These are phyloP conservation scores for Mastomys coucha DNA, from an alignment of 2,113 vertebrate species.

Conservation along the genomic window DNA sequence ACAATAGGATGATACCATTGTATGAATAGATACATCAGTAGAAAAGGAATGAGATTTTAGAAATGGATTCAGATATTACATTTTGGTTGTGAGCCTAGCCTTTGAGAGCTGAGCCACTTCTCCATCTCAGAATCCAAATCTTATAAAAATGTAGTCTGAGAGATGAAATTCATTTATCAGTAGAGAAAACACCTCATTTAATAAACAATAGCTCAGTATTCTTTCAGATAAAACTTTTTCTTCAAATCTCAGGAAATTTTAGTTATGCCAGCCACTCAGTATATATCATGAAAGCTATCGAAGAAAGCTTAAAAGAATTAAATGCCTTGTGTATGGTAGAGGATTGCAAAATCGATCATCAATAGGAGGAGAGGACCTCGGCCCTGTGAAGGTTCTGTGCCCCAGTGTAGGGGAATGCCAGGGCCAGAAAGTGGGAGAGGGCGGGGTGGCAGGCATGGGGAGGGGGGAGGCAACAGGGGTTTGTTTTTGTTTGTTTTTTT, in stretches of 20 bases:
- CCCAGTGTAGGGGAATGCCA: no score
- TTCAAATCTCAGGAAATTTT: not conserved
- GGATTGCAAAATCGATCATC: no score
- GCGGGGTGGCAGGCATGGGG: no score
- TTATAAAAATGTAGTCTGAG: not conserved
- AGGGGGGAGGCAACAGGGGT: no score
- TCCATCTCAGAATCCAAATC: not conserved
- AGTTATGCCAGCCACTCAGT: not conserved
- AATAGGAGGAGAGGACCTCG: no score
- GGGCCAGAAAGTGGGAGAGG: no score
- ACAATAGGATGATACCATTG: not conserved
- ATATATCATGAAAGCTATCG: not conserved
- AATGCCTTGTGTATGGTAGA: no score
- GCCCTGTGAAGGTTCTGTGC: no score
- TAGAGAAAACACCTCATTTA: constrained; percentile 11
- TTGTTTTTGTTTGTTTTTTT: no score
- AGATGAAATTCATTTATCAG: not conserved
- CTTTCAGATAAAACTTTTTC: not conserved
- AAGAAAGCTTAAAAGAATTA: not conserved
- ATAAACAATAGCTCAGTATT: not conserved
- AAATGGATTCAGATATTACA: not conserved
- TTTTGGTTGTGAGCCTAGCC: not conserved
- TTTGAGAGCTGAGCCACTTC: not conserved
- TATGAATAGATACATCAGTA: not conserved
- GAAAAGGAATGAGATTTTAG: not conserved